Percentiles rank a stretch among this genome's conserved stretches.
These are phyloP conservation scores for Chirona hameri DNA, from an alignment of 2,888 invertebrate species.

Conservation along the genomic window DNA sequence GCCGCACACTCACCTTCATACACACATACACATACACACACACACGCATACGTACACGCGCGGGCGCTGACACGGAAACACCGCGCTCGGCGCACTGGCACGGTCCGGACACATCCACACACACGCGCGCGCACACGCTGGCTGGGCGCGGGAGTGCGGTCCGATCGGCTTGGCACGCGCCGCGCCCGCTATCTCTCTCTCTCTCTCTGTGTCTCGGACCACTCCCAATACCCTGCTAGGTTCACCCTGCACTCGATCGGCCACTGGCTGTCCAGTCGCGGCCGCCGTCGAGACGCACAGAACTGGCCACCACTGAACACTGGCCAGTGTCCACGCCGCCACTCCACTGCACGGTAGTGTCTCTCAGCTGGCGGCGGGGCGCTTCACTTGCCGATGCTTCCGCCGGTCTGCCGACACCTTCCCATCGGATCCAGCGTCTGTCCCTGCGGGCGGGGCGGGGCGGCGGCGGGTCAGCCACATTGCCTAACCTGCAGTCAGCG, in stretches of 20 bases:
- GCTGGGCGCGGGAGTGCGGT: neutral
- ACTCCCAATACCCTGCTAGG: neutral
- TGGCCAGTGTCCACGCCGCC: too few relatives aligned
- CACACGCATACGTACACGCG: too few relatives aligned
- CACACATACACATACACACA: too few relatives aligned
- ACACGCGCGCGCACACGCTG: neutral
- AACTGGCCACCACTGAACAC: too few relatives aligned
- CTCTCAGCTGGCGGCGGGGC: neutral
- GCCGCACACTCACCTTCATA: too few relatives aligned
- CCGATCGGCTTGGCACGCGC: neutral
- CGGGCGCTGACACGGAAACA: too few relatives aligned
- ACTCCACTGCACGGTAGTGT: neutral
- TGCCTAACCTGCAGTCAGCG: too few relatives aligned
- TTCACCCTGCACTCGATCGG: neutral
- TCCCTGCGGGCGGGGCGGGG: neutral
- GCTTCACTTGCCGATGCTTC: neutral
- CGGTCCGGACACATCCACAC: too few relatives aligned
- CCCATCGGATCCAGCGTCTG: slow-evolving; percentile 1
- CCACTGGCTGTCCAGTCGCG: too few relatives aligned
- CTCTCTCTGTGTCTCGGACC: slow-evolving; percentile 1
- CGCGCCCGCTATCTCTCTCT: neutral
- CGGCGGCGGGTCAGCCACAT: neutral
- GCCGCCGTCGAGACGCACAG: neutral
- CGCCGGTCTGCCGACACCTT: neutral
- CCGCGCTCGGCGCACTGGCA: too few relatives aligned